These are phyloP conservation scores for Australoheros facetus DNA, from an alignment of 2,797 vertebrate species.

Conservation along the genomic window DNA sequence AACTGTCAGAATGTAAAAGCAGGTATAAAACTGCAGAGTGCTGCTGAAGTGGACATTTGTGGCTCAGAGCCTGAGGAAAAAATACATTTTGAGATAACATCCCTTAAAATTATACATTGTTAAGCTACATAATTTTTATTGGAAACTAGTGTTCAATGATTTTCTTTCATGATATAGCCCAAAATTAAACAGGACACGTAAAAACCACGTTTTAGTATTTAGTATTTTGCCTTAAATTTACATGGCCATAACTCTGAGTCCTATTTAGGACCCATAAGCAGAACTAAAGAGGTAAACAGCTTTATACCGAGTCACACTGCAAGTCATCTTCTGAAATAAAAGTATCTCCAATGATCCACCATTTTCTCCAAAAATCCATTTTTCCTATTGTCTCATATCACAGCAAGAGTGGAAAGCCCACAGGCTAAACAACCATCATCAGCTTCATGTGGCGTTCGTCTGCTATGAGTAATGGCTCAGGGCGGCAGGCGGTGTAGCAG, in stretches of 20 bases:
- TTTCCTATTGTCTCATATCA: slow-evolving; percentile 50
- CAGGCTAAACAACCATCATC: slow-evolving; percentile 75
- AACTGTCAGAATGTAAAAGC: neutral
- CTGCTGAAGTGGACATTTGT: neutral
- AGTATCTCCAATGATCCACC: slow-evolving; percentile 22
- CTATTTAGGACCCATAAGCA: neutral
- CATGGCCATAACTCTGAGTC: neutral
- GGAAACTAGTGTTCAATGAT: neutral
- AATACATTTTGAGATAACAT: neutral
- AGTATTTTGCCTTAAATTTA: neutral
- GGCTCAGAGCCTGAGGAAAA: neutral
- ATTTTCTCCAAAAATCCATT: slow-evolving; percentile 53
- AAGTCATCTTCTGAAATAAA: slow-evolving; percentile 50
- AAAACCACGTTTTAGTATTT: neutral
- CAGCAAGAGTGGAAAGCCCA: slow-evolving; percentile 60
- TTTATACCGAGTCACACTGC: slow-evolving; percentile 39
- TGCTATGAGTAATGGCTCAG: slow-evolving; percentile 71
- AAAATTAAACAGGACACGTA: neutral
- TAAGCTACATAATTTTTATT: neutral
- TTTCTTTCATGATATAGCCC: neutral
- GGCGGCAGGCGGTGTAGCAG: slow-evolving; percentile 55
- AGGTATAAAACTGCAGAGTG: neutral
- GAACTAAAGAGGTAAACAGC: slow-evolving; percentile 16
- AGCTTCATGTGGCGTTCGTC: slow-evolving; percentile 64
- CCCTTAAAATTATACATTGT: neutral